A percentile compares a stretch with the other conserved stretches of the same genome.
Evolutionary conservation across 2,113 vertebrate genomes (phyloP).

Genomic region (Pollachius pollachius): DNA sequence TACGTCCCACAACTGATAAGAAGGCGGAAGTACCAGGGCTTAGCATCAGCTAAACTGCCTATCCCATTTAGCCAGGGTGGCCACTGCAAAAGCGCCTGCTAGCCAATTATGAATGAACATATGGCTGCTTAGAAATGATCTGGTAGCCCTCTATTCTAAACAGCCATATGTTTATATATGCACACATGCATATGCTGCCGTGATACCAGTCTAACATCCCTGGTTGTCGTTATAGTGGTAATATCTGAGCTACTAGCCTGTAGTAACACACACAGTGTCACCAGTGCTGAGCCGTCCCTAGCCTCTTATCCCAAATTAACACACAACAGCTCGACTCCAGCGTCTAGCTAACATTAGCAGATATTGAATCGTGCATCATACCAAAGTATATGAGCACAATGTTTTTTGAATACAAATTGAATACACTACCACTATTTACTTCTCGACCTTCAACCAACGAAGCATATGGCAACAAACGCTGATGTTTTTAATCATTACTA

Average conservation of each 20-base stretch:
- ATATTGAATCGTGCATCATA: background rate
- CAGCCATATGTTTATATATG: no score
- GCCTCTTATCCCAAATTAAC: background rate
- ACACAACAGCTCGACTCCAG: no score
- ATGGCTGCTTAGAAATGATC: background rate
- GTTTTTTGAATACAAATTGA: background rate
- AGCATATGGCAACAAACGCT: background rate
- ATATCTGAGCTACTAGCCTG: no score
- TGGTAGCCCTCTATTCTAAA: no score
- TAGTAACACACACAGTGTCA: background rate
- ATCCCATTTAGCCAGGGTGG: constrained; percentile 12
- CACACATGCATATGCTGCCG: no score
- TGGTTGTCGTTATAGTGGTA: no score
- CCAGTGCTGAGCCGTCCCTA: background rate
- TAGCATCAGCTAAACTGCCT: constrained; percentile 54
- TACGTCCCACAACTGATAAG: constrained; percentile 33
- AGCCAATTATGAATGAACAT: constrained; percentile 32
- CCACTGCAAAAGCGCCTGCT: background rate
- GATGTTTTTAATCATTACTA: background rate
- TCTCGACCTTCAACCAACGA: background rate
- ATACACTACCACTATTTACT: background rate
- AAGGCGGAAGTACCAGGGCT: constrained; percentile 54
- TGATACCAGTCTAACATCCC: no score
- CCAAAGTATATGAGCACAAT: background rate
- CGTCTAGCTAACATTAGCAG: constrained; percentile 8